Evolutionary conservation across 1,140 invertebrate genomes (phyloP).

Genomic region (Cotesia glomerata): DNA sequence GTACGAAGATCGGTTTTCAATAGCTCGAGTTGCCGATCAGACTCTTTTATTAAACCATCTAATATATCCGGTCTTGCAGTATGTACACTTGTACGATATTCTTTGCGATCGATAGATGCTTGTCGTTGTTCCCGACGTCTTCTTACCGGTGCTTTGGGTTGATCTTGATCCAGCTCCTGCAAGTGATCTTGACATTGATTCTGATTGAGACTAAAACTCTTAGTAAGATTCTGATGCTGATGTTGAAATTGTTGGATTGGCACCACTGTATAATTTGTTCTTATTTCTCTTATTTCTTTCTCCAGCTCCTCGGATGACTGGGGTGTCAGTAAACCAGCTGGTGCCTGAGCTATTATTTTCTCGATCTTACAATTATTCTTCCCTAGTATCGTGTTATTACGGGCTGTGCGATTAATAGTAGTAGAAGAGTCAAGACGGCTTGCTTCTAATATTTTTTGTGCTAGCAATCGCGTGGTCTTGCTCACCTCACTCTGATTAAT

Average conservation of each 20-base stretch:
- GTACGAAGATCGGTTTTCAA: slow-evolving; percentile 41
- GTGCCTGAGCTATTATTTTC: slow-evolving; percentile 2
- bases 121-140: slow-evolving; percentile 31
- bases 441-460: slow-evolving; percentile 40
- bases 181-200: not conserved
- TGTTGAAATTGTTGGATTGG: not conserved
- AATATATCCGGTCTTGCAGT: slow-evolving; percentile 48
- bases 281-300: too few species aligned
- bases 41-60: slow-evolving; percentile 51
- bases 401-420: slow-evolving; percentile 21
- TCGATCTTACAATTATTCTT: slow-evolving; percentile 17
- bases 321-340: not conserved
- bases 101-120: slow-evolving; percentile 7
- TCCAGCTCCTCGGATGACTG: not conserved
- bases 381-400: slow-evolving; percentile 13
- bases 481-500: slow-evolving; percentile 20
- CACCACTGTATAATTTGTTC: too few species aligned
- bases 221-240: not conserved
- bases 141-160: slow-evolving; percentile 27
- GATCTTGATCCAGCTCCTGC: not conserved
- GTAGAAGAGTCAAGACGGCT: slow-evolving; percentile 30
- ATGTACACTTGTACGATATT: slow-evolving; percentile 16
- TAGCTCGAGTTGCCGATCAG: slow-evolving; percentile 48
- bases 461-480: slow-evolving; percentile 35
- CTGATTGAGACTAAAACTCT: not conserved